Evolutionary conservation across 2,888 invertebrate genomes (phyloP).

Genomic region (Bugulina stolonifera): DNA sequence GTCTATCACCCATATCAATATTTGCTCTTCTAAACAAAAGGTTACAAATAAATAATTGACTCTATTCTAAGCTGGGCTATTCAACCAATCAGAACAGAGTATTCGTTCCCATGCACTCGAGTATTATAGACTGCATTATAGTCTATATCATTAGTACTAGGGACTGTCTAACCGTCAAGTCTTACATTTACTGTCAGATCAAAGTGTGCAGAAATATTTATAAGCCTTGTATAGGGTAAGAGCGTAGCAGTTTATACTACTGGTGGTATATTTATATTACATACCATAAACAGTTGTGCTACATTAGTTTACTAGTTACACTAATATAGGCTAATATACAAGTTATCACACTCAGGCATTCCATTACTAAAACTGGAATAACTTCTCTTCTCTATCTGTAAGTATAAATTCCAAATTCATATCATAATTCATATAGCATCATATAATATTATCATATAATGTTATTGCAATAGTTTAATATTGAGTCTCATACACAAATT

Average conservation of each 20-base stretch:
- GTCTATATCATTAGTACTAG: not conserved
- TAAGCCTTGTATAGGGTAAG: not conserved
- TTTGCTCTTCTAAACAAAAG: no score
- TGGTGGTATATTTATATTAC: no score
- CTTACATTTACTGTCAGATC: not conserved
- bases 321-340: no score
- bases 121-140: not conserved
- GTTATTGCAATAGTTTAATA: not conserved
- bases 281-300: no score
- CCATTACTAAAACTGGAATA: no score
- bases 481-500: not conserved
- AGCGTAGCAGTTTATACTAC: no score
- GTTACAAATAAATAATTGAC: no score
- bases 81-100: not conserved
- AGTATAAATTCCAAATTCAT: not conserved
- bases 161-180: not conserved
- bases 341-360: no score
- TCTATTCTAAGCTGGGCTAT: no score
- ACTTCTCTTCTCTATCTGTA: no score
- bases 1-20: no score
- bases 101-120: not conserved
- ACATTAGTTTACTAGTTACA: no score
- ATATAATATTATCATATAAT: not conserved
- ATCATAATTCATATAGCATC: not conserved
- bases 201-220: not conserved